Evolutionary conservation across 2,113 vertebrate genomes (phyloP).

Genomic region (Anseranas semipalmata): DNA sequence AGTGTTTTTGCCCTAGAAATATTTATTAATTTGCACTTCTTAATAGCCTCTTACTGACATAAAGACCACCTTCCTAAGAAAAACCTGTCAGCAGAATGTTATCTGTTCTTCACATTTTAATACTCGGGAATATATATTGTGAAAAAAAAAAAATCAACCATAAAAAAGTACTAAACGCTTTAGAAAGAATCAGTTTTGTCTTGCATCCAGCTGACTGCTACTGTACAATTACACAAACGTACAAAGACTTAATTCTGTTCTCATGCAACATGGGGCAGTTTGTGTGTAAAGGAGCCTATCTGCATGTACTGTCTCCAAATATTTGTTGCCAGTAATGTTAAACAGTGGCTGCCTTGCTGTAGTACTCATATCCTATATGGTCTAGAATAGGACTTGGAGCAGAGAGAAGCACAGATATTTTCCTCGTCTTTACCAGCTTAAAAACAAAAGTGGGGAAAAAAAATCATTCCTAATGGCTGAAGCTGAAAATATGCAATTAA

Average conservation of each 20-base stretch:
- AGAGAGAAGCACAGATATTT: neutral
- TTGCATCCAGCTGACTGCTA: neutral
- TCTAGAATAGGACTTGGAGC: neutral
- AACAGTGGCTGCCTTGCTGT: neutral
- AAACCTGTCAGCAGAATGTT: neutral
- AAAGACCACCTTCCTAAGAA: neutral
- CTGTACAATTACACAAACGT: neutral
- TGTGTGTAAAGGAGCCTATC: neutral
- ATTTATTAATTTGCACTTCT: neutral
- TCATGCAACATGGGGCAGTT: neutral
- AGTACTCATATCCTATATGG: neutral
- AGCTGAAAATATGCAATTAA: neutral
- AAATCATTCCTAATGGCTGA: neutral
- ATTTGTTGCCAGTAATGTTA: neutral
- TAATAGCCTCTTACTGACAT: neutral
- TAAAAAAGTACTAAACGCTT: neutral
- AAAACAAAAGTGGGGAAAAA: neutral
- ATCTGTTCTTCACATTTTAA: neutral
- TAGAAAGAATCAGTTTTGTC: neutral
- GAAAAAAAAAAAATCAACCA: neutral
- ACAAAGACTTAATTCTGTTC: neutral
- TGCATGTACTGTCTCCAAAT: neutral
- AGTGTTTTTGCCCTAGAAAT: neutral
- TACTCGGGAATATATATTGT: neutral
- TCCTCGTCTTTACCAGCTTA: neutral